phyloP scores from a whole-genome alignment of 2,797 vertebrate genomes.

The Dipus sagitta region DNA sequence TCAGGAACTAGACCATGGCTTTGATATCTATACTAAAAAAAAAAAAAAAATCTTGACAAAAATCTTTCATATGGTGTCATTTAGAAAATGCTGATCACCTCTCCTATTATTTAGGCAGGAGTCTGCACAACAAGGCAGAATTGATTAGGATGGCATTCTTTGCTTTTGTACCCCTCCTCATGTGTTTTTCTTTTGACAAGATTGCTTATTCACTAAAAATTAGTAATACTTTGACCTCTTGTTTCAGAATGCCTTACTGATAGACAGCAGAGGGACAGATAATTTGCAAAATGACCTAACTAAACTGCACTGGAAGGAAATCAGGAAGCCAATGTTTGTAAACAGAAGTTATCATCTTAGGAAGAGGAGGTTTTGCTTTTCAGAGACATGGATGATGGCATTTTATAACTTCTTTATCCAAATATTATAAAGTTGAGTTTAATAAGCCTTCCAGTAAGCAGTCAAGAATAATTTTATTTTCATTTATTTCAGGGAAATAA shows the following conservation, averaged over 20 bases:
- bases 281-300: constrained; percentile 62
- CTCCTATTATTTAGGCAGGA: constrained; percentile 17
- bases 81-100: constrained; percentile 72
- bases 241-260: constrained; percentile 48
- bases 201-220: constrained; percentile 72
- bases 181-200: constrained; percentile 44
- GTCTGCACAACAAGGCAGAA: constrained; percentile 44
- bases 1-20: not conserved
- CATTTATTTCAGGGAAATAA: not conserved
- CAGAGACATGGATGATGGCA: not conserved
- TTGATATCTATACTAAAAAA: not conserved
- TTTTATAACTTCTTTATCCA: constrained; percentile 43
- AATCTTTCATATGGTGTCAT: constrained; percentile 45
- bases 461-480: constrained; percentile 49
- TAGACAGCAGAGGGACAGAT: constrained; percentile 35
- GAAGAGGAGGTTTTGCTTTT: not conserved
- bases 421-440: constrained; percentile 33
- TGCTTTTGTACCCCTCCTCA: constrained; percentile 5
- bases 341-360: constrained; percentile 24
- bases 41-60: constrained; percentile 57
- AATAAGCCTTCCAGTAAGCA: constrained; percentile 20
- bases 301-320: constrained; percentile 53
- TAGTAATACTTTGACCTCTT: constrained; percentile 48
- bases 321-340: not conserved
- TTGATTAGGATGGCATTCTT: constrained; percentile 43